Conservation (phyloP, 2,113 vertebrate genomes). For the Zosterops borbonicus region DNA sequence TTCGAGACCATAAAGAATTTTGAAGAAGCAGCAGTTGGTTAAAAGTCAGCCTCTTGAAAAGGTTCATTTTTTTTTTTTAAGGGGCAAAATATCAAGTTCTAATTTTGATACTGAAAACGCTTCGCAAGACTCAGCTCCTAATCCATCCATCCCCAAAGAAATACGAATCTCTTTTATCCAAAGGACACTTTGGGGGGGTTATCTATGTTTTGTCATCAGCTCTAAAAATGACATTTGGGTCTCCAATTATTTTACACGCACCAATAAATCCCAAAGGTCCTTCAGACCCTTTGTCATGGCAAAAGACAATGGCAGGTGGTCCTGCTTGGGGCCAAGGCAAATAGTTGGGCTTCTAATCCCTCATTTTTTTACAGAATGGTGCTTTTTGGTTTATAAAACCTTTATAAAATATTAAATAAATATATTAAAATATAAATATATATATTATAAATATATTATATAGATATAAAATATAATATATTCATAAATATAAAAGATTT, state of each 20-base stretch:
- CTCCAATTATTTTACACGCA: neutral
- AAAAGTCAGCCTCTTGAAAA: constrained; percentile 8
- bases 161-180: neutral
- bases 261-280: neutral
- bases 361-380: fast-evolving
- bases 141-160: neutral
- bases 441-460: too few species aligned
- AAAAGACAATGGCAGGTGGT: neutral
- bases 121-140: neutral
- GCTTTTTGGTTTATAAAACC: neutral
- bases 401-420: too few species aligned
- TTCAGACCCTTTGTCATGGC: neutral
- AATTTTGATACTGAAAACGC: neutral
- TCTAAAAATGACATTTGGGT: neutral
- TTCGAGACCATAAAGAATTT: neutral
- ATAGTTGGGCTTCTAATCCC: neutral
- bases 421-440: too few species aligned
- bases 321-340: neutral
- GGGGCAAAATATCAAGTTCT: neutral
- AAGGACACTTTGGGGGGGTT: neutral
- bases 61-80: neutral
- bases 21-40: neutral
- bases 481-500: too few species aligned
- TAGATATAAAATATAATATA: too few species aligned
- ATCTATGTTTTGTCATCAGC: neutral